Base-by-base conservation (phyloP, 1,140 invertebrate species). In the Aphaenogaster ashmeadi region DNA sequence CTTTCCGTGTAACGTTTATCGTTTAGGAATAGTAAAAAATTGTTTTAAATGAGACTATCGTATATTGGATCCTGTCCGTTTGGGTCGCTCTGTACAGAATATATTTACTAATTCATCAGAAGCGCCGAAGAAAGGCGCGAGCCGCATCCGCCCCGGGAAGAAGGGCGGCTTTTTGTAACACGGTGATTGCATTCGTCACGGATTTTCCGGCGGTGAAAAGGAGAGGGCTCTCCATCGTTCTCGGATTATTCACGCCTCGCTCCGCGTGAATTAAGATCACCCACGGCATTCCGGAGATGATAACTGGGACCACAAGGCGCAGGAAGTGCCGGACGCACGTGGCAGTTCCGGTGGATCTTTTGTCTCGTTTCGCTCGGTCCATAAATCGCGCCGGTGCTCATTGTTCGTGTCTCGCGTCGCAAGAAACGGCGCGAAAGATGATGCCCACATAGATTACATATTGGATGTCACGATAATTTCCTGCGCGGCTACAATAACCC, bases 141-240 rank as follows among this genome's bases (percentile, higher is more conserved):
- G 54, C 54, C 67, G 27, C 41, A 58, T 72, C 80, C 54, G 67
- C 15, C 18, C 3, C 38, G 52, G 66, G 15, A 69, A 69, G 27
- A 38, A 62, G 33, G n/a, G 36, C 60, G 36, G 64, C 33, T 71
- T 56, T 54, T 84, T 62, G 58, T 87, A 90, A 88, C 74, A 44
- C 83, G 74, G 88, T 94, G 90, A 93, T 94, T 93, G 92, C 92
- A 94, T 94, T 94, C 89, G 93, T 80, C 74, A 94, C 91, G 93
- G 92, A 89, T 92, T 93, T 93, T 93, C 91, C 92, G 89, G 60
- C 86, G 81, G 79, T 50, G 69, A 36, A 87, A 44, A 69, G 21
- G 79, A 88, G 80, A 91, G 85, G 87, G 87, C 90, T 79, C 90
- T 83, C 86, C 81, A 83, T 89, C 88, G 86, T 84, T 81, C 27